phyloP scores from a whole-genome alignment of 2,888 invertebrate genomes.

The Lasioglossum malachurum region DNA sequence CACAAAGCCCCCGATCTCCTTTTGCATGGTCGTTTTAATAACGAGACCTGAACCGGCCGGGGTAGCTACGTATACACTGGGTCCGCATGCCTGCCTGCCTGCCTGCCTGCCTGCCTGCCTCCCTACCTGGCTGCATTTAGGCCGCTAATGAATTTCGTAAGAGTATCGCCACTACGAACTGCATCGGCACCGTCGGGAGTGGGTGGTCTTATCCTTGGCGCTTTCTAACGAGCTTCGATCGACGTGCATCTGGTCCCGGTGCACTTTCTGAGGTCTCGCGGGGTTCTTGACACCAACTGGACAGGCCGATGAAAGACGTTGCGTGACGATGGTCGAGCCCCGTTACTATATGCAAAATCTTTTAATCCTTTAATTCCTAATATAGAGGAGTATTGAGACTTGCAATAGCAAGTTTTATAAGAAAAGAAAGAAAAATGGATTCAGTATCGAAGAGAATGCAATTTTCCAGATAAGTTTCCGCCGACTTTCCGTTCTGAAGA shows the following conservation, averaged over 20 bases:
- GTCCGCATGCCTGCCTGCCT: constrained; percentile 52
- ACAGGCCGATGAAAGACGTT: background rate
- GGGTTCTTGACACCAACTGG: constrained; percentile 19
- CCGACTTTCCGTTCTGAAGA: background rate
- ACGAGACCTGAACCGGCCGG: constrained; percentile 51
- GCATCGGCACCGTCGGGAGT: constrained; percentile 64
- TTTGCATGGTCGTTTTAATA: constrained; percentile 41
- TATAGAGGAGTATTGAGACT: no score
- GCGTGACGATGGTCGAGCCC: background rate
- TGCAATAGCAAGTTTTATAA: no score
- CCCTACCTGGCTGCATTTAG: constrained; percentile 57
- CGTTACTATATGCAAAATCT: background rate
- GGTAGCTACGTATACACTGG: constrained; percentile 33
- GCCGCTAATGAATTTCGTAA: constrained; percentile 77
- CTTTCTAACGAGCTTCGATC: constrained; percentile 71
- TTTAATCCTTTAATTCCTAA: background rate
- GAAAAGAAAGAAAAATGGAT: no score
- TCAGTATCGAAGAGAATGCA: no score
- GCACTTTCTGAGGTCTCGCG: constrained; percentile 20
- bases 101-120: constrained; percentile 35
- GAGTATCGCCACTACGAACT: constrained; percentile 72
- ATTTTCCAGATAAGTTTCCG: background rate
- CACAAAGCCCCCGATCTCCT: constrained; percentile 1
- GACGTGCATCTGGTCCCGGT: constrained; percentile 29
- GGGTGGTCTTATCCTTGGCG: constrained; percentile 79